Base-by-base conservation (phyloP, 2,888 invertebrate species). In the Acrocyrtus sp. region DNA sequence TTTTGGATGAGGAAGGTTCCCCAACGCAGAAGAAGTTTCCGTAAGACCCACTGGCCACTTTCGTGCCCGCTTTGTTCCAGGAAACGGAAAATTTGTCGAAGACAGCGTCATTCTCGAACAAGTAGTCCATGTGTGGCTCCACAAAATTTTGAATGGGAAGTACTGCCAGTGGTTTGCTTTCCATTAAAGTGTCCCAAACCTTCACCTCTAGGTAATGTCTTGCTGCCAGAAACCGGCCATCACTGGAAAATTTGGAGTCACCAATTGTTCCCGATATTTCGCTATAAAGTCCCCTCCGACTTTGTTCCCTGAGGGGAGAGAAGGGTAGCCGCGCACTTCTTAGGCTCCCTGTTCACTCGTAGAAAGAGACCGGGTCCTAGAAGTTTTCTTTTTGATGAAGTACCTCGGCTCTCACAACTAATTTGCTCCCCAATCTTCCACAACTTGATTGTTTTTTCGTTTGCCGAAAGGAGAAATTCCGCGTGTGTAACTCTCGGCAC, bases 291-390 rank as follows among this genome's bases (percentile, higher is more conserved):
- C 68, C 60, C 6, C 22, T 26, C 97, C 89, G 98, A 95, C 85
- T 95, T 89, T 89, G 97, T 97, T 88, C 98, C 98, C 87, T 98
- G 96, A 83, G 91, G 91, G 82, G 98, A 98, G 88, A 99, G 99
- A 87, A 99, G 99, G 88, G 98, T 98, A 58, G 98, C 97, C 58
- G 98, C 97, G 43, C 98, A 99, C 84, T 98, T 99, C 81, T 95
- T 94, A 81, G 99, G 99, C 86, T 99, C 99, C 83, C 99, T 98
- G 86, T 99, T 98, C 83, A 99, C 98, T 41, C 3, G 51, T 2
- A 12, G 58, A 58, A n/a, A 51, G 21, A 26, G 34, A 10, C 8
- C 21, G 54, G 1, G 54, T 17, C 24, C 34, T 34, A 3, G 39
- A 15, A 21, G 50, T 4, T 10, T 22, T 19, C 22, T 50, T n/a